Conservation (phyloP, 2,888 invertebrate species). For the Plagiodera versicolora region DNA sequence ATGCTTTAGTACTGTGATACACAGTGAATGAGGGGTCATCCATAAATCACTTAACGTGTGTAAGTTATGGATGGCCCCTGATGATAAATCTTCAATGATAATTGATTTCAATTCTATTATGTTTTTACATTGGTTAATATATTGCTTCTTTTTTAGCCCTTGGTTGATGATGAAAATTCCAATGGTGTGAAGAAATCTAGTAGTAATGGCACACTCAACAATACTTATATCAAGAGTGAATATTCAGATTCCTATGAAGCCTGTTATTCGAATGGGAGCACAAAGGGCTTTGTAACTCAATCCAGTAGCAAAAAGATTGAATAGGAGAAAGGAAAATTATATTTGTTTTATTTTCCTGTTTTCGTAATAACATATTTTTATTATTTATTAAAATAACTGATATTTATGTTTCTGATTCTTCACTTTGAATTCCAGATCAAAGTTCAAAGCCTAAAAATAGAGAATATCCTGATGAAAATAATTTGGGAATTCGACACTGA, state of each 20-base stretch:
- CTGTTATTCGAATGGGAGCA: conserved; percentile 66
- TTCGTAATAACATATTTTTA: not conserved
- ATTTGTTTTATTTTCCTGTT: not conserved
- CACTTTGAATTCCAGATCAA: too few species aligned
- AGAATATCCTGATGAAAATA: too few species aligned
- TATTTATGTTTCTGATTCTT: too few species aligned
- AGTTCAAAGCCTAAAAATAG: too few species aligned
- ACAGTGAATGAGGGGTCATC: too few species aligned
- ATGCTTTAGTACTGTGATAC: too few species aligned
- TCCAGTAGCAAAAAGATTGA: conserved; percentile 42
- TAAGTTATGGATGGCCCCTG: too few species aligned
- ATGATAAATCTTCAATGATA: too few species aligned
- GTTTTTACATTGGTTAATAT: conserved; percentile 5
- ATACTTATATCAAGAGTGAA: conserved; percentile 58
- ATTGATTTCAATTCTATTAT: too few species aligned
- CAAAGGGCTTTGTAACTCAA: conserved; percentile 62
- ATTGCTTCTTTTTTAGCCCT: conserved; percentile 59
- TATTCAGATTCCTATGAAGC: conserved; percentile 62
- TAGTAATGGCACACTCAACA: conserved; percentile 49
- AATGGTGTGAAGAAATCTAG: conserved; percentile 49
- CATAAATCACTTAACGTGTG: too few species aligned
- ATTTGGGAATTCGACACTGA: too few species aligned
- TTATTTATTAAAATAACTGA: not conserved
- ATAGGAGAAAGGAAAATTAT: conserved; percentile 17
- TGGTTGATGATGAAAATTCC: conserved; percentile 58